Conservation (phyloP, 2,113 vertebrate species). For the Taurulus bubalis region DNA sequence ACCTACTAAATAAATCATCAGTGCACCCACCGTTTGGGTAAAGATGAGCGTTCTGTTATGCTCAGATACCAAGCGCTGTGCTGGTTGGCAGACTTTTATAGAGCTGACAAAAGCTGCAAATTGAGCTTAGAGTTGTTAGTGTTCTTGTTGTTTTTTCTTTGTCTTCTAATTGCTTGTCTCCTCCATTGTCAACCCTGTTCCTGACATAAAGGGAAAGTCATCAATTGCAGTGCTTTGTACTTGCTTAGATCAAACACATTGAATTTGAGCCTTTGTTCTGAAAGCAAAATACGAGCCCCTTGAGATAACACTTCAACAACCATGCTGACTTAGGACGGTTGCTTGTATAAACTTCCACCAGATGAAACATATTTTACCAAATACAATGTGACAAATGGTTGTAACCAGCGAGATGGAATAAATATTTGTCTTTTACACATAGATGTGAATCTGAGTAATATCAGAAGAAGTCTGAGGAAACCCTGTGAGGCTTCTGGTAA, state of each 20-base stretch:
- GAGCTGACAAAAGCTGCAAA: constrained; percentile 1
- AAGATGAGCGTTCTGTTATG: not conserved
- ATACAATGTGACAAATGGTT: constrained; percentile 40
- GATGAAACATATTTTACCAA: constrained; percentile 37
- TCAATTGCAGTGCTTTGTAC: not conserved
- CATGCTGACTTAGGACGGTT: constrained; percentile 4
- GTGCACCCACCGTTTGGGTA: not conserved
- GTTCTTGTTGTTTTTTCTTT: not conserved
- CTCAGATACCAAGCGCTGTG: not conserved
- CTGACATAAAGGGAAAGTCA: constrained; percentile 1
- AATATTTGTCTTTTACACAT: constrained; percentile 50
- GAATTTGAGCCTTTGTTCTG: constrained; percentile 15
- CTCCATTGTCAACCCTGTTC: not conserved
- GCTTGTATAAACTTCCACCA: constrained; percentile 14
- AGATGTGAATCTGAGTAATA: constrained; percentile 12
- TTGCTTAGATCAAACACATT: not conserved
- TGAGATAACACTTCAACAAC: constrained; percentile 8
- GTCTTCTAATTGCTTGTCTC: not conserved
- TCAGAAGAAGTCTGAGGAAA: constrained; percentile 12
- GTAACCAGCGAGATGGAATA: constrained; percentile 28
- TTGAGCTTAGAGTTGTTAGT: constrained; percentile 1
- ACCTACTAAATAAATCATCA: constrained; percentile 5
- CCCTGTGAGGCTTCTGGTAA: constrained; percentile 15
- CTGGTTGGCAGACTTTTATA: not conserved
- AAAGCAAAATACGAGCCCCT: constrained; percentile 1